Base-by-base conservation (phyloP, 1,140 invertebrate genomes). In the Protaetia brevitarsis region DNA sequence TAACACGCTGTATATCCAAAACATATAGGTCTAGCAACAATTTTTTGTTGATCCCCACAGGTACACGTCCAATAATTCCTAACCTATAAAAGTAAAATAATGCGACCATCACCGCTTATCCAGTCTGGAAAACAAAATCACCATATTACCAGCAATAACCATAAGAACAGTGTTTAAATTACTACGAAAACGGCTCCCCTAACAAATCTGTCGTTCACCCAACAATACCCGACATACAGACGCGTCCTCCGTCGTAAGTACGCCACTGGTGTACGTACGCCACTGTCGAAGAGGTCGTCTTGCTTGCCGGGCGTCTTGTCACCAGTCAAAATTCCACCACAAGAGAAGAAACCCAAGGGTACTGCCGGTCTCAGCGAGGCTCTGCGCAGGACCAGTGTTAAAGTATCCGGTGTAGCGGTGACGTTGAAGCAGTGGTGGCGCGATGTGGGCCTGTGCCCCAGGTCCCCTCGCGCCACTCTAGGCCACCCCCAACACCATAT, bases 341-440 rank as follows among this genome's bases (percentile, higher is more conserved):
- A 28, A n/a, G 23, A 28, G n/a, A 59, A 59, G 13, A 28, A 31
- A n/a, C 7, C 7, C 31, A 59, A 59, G 57, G 5, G 23, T 8
- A 31, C 31, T n/a, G 31, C 57, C 23, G 28, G 16, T 23, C 28
- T 68, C 37, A 63, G 41, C 61, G 65, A 57, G 19, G 65, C 60
- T 1, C 28, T 66, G 62, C 64, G 45, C 37, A 62, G 63, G 63
- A 68, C 66, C 60, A 56, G 60, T 41, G 70, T 67, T 30, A 78
- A 77, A 68, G 74, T 74, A 63, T 73, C 73, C 34, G 74, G 74
- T 64, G 76, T 78, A 72, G 74, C 77, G 71, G 76, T 79, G 73
- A 76, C 74, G 56, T 68, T 79, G 61, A 79, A 79, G 71, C 72
- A 76, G 75, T 78, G 76, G 77, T 79, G 77, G 77, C 75, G 76